Evolutionary conservation across 2,113 vertebrate species (phyloP).

Genomic region (Marmota monax): DNA sequence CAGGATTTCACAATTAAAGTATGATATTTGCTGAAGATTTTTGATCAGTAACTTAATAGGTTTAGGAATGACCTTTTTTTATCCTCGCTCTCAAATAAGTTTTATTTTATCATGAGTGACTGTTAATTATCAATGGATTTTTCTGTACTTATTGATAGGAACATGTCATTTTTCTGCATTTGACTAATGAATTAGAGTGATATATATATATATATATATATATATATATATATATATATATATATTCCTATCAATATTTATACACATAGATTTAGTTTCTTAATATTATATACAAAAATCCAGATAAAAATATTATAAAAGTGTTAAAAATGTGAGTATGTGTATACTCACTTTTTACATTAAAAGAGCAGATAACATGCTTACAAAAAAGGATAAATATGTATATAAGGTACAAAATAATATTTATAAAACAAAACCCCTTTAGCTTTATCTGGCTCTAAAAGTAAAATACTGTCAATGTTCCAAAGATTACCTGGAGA

Average conservation of each 20-base stretch:
- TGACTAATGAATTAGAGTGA: background rate
- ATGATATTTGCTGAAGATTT: background rate
- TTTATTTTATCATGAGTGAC: constrained; percentile 29
- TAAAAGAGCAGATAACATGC: background rate
- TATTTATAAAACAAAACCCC: background rate
- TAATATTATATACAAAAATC: too few species aligned
- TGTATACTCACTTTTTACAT: background rate
- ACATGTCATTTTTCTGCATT: background rate
- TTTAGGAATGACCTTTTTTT: background rate
- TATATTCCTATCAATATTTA: background rate
- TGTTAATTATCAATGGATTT: background rate
- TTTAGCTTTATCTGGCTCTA: background rate
- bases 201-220: background rate
- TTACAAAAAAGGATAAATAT: background rate
- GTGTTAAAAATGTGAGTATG: too few species aligned
- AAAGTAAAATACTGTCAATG: background rate
- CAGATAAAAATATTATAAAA: too few species aligned
- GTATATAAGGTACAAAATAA: background rate
- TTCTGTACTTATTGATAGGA: background rate
- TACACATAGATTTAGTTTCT: too few species aligned
- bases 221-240: too few species aligned
- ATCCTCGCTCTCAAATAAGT: background rate
- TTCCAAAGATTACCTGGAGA: background rate
- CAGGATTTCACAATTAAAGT: background rate
- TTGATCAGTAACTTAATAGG: background rate